Conservation (phyloP, 2,113 vertebrate genomes). For the Athene noctua region DNA sequence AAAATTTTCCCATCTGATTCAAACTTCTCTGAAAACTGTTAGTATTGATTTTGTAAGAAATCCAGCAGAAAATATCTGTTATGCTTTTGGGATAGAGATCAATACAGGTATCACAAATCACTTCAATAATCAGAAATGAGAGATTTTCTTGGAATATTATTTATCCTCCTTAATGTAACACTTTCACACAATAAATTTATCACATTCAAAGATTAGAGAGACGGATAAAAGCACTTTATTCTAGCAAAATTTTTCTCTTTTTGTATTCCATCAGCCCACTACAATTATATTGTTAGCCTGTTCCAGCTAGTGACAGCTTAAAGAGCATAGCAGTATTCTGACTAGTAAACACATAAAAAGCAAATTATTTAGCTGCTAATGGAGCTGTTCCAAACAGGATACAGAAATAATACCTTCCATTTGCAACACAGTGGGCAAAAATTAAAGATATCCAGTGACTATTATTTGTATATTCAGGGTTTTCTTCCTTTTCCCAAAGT, state of each 20-base stretch:
- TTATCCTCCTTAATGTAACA: neutral
- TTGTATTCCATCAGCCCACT: neutral
- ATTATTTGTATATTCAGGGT: neutral
- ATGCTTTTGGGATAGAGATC: neutral
- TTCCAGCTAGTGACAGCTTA: neutral
- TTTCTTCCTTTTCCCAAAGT: neutral
- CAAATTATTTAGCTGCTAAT: neutral
- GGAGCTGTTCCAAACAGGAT: neutral
- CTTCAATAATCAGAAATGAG: neutral
- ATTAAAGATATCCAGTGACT: neutral
- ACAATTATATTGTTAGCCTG: neutral
- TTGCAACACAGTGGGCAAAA: neutral
- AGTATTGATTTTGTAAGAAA: conserved; percentile 14
- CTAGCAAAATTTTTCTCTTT: neutral
- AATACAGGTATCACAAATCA: conserved; percentile 11
- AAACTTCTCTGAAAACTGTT: conserved; percentile 1
- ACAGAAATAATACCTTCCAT: neutral
- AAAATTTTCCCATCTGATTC: neutral
- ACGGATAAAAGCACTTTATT: neutral
- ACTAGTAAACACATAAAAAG: neutral
- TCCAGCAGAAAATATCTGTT: neutral
- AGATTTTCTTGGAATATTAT: neutral
- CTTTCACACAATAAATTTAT: neutral
- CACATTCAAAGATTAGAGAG: neutral
- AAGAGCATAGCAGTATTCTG: conserved; percentile 16